Percentiles rank a stretch among this genome's conserved stretches.
Conservation (phyloP, 1,140 invertebrate species). For the Pygmarrhopalites habei region DNA sequence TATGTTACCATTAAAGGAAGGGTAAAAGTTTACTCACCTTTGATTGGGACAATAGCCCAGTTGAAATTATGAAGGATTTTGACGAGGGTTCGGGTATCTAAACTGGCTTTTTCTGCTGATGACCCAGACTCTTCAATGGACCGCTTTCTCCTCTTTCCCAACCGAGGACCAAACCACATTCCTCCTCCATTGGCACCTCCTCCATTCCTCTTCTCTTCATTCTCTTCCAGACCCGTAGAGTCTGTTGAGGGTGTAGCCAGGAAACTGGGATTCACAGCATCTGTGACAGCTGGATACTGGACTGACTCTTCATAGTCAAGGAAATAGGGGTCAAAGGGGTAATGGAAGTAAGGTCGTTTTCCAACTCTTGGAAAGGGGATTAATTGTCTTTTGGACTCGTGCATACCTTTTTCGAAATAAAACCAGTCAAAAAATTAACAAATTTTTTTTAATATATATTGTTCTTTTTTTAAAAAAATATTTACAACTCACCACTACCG, state of each 20-base stretch:
- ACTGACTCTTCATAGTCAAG: constrained; percentile 33
- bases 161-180: constrained; percentile 39
- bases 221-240: background rate
- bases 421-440: background rate
- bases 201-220: constrained; percentile 28
- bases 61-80: constrained; percentile 38
- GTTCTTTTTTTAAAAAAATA: background rate
- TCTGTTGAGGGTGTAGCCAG: background rate
- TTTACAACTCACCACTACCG: constrained; percentile 1
- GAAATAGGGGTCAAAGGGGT: constrained; percentile 20
- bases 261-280: background rate
- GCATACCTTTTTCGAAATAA: constrained; percentile 20
- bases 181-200: constrained; percentile 15
- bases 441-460: background rate
- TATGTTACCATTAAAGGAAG: background rate
- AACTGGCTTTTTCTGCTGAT: constrained; percentile 2
- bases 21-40: constrained; percentile 9
- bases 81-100: constrained; percentile 32
- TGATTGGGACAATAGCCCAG: constrained; percentile 39
- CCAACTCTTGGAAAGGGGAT: constrained; percentile 39
- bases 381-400: constrained; percentile 34
- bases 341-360: constrained; percentile 31
- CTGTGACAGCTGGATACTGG: constrained; percentile 3
- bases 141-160: constrained; percentile 32
- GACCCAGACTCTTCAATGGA: constrained; percentile 17